Evolutionary conservation across 2,888 invertebrate species (phyloP).

Genomic region (Patella depressa): DNA sequence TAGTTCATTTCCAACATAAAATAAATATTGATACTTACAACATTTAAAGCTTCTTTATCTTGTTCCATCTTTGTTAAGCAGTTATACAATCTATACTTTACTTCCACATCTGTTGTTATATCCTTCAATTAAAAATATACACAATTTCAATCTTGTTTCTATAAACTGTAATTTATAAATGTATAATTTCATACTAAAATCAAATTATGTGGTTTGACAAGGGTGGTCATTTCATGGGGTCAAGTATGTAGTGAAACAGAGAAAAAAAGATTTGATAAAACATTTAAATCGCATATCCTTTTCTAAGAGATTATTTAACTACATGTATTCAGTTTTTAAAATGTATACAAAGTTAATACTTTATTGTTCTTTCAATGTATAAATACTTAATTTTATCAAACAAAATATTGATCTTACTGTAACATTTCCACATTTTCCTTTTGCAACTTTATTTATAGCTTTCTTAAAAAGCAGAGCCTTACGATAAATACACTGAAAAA

Average conservation of each 20-base stretch:
- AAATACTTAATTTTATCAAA: too few relatives aligned
- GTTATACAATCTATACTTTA: slow-evolving; percentile 81
- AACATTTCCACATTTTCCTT: slow-evolving; percentile 49
- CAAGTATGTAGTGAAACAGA: background rate
- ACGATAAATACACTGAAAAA: slow-evolving; percentile 74
- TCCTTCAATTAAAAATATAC: slow-evolving; percentile 53
- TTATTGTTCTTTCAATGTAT: too few relatives aligned
- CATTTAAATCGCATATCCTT: too few relatives aligned
- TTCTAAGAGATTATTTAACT: too few relatives aligned
- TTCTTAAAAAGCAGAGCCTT: slow-evolving; percentile 79
- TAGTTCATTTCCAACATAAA: background rate
- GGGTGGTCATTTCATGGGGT: background rate
- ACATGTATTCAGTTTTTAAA: too few relatives aligned
- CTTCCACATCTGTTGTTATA: slow-evolving; percentile 74
- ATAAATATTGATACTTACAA: slow-evolving; percentile 60
- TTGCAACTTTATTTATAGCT: slow-evolving; percentile 72
- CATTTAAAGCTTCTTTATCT: slow-evolving; percentile 75
- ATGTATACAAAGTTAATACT: too few relatives aligned
- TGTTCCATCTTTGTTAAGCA: slow-evolving; percentile 81
- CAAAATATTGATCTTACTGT: too few relatives aligned
- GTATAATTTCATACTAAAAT: too few relatives aligned
- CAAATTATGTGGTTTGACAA: slow-evolving; percentile 7
- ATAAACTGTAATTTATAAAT: too few relatives aligned
- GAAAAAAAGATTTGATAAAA: background rate
- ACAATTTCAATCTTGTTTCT: too few relatives aligned